Conservation (phyloP, 1,140 invertebrate genomes). For the Cyclina sinensis region DNA sequence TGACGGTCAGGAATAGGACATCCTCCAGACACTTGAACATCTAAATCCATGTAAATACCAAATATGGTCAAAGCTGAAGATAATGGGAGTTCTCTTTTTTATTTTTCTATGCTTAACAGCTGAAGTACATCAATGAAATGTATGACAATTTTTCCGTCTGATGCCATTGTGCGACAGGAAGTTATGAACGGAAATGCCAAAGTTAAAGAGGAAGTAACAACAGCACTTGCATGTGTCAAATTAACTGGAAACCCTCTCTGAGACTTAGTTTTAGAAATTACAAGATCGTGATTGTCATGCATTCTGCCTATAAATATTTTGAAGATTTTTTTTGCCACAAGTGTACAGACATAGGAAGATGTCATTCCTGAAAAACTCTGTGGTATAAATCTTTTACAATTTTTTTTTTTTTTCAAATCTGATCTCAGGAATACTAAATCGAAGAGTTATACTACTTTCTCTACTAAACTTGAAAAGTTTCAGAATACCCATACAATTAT, state of each 20-base stretch:
- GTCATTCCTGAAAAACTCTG: no score
- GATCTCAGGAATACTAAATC: no score
- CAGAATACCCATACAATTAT: no score
- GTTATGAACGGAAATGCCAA: conserved; percentile 33
- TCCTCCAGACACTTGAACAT: conserved; percentile 36
- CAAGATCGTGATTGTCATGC: no score
- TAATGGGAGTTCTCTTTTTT: not conserved
- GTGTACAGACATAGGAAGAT: no score
- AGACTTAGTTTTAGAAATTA: no score
- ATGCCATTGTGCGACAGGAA: not conserved
- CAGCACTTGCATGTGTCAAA: not conserved
- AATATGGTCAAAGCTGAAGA: conserved; percentile 27
- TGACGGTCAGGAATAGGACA: conserved; percentile 48
- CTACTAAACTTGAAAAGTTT: no score
- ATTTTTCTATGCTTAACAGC: not conserved
- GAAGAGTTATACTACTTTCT: no score
- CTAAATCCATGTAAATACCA: conserved; percentile 56
- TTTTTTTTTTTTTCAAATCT: no score
- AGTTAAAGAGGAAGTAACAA: conserved; percentile 40
- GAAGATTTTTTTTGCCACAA: no score
- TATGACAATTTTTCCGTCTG: not conserved
- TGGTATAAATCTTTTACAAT: no score
- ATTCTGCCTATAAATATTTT: no score
- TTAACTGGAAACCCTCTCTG: not conserved
- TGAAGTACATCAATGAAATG: not conserved